Evolutionary conservation across 2,888 invertebrate species (phyloP).

Genomic region (Galerucella nymphaeae): DNA sequence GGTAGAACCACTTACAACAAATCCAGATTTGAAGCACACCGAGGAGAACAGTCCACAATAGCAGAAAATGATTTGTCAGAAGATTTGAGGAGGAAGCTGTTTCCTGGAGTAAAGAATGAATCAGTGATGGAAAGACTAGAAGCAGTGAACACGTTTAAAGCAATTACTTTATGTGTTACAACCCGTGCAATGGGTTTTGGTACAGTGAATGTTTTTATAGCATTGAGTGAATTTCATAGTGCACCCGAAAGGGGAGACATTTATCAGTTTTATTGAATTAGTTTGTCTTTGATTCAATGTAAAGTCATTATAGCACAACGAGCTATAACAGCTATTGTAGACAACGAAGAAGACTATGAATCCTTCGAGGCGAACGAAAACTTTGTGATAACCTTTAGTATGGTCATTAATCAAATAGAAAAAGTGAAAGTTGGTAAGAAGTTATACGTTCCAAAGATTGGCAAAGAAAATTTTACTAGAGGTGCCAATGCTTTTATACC

Average conservation of each 20-base stretch:
- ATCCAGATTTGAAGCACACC: neutral
- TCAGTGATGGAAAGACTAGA: neutral
- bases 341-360: conserved; percentile 17
- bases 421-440: neutral
- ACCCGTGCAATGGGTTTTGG: conserved; percentile 1
- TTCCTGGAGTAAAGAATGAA: conserved; percentile 5
- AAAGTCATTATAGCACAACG: conserved; percentile 1
- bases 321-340: neutral
- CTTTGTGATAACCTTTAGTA: neutral
- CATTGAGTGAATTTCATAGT: neutral
- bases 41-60: neutral
- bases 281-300: conserved; percentile 4
- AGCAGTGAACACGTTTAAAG: neutral
- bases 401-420: conserved; percentile 2
- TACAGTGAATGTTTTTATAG: neutral
- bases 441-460: conserved; percentile 16
- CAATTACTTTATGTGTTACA: neutral
- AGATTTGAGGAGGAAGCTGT: conserved; percentile 11
- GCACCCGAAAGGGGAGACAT: neutral
- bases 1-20: neutral
- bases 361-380: neutral
- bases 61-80: conserved; percentile 3
- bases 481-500: conserved; percentile 4
- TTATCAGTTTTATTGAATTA: conserved; percentile 7
- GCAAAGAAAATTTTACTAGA: neutral